Evolutionary conservation across 2,113 vertebrate genomes (phyloP).

Genomic region (Corythornis madagascariensis): DNA sequence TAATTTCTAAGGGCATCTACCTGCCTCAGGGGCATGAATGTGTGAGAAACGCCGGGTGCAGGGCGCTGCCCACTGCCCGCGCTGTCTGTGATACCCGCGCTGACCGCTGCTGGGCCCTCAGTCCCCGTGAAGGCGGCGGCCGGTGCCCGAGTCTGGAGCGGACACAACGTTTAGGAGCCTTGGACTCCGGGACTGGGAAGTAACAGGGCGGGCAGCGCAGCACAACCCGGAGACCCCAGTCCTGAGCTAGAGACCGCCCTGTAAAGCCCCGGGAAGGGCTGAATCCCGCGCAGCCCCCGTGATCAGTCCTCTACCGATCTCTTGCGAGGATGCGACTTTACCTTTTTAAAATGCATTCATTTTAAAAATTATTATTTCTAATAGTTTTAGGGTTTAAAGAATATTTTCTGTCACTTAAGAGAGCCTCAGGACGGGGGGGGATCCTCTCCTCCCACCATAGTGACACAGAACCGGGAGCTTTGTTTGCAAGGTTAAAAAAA

Average conservation of each 20-base stretch:
- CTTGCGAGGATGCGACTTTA: not conserved
- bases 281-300: accelerated
- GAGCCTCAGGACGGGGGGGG: not conserved
- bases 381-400: not conserved
- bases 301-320: not conserved
- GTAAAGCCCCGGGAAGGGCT: not conserved
- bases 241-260: accelerated
- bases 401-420: not conserved
- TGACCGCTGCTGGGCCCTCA: not conserved
- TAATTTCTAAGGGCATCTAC: not conserved
- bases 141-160: not conserved
- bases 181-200: not conserved
- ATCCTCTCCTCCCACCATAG: not conserved
- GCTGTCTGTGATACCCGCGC: not conserved
- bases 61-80: not conserved
- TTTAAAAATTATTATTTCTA: not conserved
- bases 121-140: not conserved
- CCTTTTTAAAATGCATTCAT: too few species aligned
- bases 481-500: constrained; percentile 29
- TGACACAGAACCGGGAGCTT: not conserved
- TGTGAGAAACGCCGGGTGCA: not conserved
- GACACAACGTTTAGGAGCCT: not conserved
- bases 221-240: not conserved
- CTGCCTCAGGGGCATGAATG: too few species aligned
- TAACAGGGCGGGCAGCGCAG: not conserved